These are phyloP conservation scores for Kryphioiulus occultus DNA, from an alignment of 2,888 invertebrate genomes.

Conservation along the genomic window DNA sequence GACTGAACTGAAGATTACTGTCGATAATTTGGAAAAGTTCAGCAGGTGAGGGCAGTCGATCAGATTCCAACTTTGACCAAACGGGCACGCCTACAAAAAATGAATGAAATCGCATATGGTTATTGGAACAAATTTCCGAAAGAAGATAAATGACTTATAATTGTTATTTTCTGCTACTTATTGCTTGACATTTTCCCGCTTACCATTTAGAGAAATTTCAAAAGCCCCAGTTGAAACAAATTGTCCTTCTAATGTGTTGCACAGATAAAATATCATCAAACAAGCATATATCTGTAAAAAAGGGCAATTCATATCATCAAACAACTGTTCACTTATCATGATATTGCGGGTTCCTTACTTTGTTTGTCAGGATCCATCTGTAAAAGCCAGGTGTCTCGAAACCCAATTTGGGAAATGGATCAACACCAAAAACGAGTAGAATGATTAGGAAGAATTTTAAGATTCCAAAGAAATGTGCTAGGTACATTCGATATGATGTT, in stretches of 20 bases:
- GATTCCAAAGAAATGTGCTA: constrained; percentile 80
- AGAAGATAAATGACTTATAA: too few relatives aligned
- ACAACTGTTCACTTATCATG: too few relatives aligned
- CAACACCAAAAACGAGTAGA: constrained; percentile 78
- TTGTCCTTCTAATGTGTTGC: constrained; percentile 93
- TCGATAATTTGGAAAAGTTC: constrained; percentile 98
- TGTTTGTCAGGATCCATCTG: constrained; percentile 90
- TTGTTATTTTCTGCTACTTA: too few relatives aligned
- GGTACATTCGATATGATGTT: constrained; percentile 80
- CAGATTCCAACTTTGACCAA: constrained; percentile 98
- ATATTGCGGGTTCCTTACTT: constrained; percentile 63
- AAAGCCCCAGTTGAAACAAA: constrained; percentile 83
- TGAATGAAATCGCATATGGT: too few relatives aligned
- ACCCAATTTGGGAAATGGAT: constrained; percentile 84
- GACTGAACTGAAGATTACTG: constrained; percentile 69
- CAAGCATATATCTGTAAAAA: constrained; percentile 79
- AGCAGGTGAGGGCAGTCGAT: constrained; percentile 93
- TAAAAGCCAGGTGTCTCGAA: constrained; percentile 82
- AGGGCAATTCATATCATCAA: background rate
- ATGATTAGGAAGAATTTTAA: constrained; percentile 87
- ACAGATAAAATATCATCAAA: constrained; percentile 94
- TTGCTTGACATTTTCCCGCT: constrained; percentile 48
- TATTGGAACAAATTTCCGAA: too few relatives aligned
- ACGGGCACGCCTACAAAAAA: constrained; percentile 82
- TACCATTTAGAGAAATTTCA: constrained; percentile 87